These are phyloP conservation scores for Pardosa pseudoannulata DNA, from an alignment of 2,888 invertebrate species.

Conservation along the genomic window DNA sequence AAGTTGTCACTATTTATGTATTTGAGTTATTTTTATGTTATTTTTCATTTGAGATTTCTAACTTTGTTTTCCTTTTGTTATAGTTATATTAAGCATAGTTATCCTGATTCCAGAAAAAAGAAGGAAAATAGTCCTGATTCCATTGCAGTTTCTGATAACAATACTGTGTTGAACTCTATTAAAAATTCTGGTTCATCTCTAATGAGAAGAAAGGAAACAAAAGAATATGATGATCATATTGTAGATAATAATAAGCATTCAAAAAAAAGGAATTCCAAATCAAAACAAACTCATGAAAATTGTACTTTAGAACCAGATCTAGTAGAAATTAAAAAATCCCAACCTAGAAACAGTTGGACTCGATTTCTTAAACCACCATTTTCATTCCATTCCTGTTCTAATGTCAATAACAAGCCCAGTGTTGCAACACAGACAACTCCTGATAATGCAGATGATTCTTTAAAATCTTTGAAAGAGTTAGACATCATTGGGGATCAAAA, in stretches of 20 bases:
- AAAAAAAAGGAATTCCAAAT: constrained; percentile 24
- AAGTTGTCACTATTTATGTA: no score
- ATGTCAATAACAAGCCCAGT: constrained; percentile 65
- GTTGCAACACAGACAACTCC: constrained; percentile 66
- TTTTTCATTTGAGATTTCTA: no score
- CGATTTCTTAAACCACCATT: constrained; percentile 64
- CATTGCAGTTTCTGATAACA: constrained; percentile 20
- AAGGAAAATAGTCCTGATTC: constrained; percentile 39
- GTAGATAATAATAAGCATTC: constrained; percentile 42
- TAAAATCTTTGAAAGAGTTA: constrained; percentile 50
- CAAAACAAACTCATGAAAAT: constrained; percentile 49
- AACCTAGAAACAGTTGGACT: constrained; percentile 67
- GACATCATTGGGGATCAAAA: constrained; percentile 45
- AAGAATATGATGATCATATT: constrained; percentile 48
- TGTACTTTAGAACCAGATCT: constrained; percentile 42
- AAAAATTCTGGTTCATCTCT: constrained; percentile 19
- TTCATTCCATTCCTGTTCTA: constrained; percentile 59
- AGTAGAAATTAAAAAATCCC: constrained; percentile 67
- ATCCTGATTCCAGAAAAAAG: constrained; percentile 34
- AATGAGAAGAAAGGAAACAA: constrained; percentile 62
- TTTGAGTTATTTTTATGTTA: no score
- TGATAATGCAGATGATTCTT: constrained; percentile 22
- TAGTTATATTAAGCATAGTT: constrained; percentile 36
- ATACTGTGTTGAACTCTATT: constrained; percentile 23
- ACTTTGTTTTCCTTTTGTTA: neutral